Evolutionary conservation across 1,140 invertebrate species (phyloP).

Genomic region (Steinernema feltiae): DNA sequence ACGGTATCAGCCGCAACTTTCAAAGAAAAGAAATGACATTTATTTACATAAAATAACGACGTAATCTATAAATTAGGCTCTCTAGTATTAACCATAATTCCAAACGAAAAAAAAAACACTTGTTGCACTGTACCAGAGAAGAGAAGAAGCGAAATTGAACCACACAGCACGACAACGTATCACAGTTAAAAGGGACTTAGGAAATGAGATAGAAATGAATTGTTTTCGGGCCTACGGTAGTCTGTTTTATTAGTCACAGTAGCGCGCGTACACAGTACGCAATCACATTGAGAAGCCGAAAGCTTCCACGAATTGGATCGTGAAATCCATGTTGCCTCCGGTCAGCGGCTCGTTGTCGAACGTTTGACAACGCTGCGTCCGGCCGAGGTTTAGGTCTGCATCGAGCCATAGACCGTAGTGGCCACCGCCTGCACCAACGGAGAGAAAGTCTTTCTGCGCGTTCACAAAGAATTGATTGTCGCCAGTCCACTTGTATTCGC

Average conservation of each 20-base stretch:
- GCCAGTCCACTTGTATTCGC: slow-evolving; percentile 92
- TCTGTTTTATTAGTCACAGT: background rate
- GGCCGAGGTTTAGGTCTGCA: slow-evolving; percentile 86
- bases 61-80: slow-evolving; percentile 4
- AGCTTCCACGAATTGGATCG: slow-evolving; percentile 65
- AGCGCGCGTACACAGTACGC: background rate
- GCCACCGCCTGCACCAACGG: slow-evolving; percentile 91
- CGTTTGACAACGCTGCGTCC: slow-evolving; percentile 85
- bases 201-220: background rate
- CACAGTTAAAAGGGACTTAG: slow-evolving; percentile 8
- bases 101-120: background rate
- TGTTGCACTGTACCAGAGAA: background rate
- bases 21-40: background rate
- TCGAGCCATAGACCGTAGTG: slow-evolving; percentile 95
- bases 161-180: slow-evolving; percentile 11
- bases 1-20: background rate
- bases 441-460: slow-evolving; percentile 86
- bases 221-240: background rate
- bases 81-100: background rate
- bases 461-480: slow-evolving; percentile 97
- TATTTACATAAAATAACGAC: slow-evolving; percentile 14
- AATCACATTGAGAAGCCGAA: slow-evolving; percentile 52
- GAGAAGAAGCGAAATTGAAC: slow-evolving; percentile 5
- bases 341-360: slow-evolving; percentile 88
- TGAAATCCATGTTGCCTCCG: slow-evolving; percentile 80